Evolutionary conservation across 1,140 invertebrate species (phyloP).

Genomic region (Bombus pascuorum): DNA sequence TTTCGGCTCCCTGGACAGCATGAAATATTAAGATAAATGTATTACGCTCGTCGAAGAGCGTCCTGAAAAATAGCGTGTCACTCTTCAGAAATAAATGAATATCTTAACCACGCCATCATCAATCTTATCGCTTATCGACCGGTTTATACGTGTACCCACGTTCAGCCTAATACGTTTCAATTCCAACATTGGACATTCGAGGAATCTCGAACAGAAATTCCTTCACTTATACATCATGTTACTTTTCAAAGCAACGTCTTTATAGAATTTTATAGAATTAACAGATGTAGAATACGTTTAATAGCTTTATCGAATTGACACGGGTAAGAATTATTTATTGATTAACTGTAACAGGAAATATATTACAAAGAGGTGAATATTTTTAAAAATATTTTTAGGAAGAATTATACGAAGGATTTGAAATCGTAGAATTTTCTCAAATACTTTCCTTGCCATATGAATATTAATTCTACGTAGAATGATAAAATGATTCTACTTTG

Average conservation of each 20-base stretch:
- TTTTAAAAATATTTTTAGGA: too few species aligned
- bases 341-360: too few species aligned
- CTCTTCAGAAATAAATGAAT: conserved; percentile 57
- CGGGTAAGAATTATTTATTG: too few species aligned
- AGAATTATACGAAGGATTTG: too few species aligned
- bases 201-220: conserved; percentile 1
- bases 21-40: conserved; percentile 62
- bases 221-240: not conserved
- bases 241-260: not conserved
- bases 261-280: not conserved
- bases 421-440: too few species aligned
- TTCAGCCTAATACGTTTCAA: not conserved
- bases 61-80: conserved; percentile 49
- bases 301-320: too few species aligned
- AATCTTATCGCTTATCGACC: conserved; percentile 56
- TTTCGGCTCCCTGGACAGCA: not conserved
- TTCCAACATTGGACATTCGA: not conserved
- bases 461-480: too few species aligned
- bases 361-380: too few species aligned
- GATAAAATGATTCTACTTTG: too few species aligned
- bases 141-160: conserved; percentile 33
- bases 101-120: conserved; percentile 44
- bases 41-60: conserved; percentile 27
- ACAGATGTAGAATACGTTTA: too few species aligned
- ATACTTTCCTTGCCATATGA: too few species aligned